Evolutionary conservation across 1,140 invertebrate genomes (phyloP), one percentile per base, ranked within the genome.

Genomic region (Trichogramma pretiosum): DNA sequence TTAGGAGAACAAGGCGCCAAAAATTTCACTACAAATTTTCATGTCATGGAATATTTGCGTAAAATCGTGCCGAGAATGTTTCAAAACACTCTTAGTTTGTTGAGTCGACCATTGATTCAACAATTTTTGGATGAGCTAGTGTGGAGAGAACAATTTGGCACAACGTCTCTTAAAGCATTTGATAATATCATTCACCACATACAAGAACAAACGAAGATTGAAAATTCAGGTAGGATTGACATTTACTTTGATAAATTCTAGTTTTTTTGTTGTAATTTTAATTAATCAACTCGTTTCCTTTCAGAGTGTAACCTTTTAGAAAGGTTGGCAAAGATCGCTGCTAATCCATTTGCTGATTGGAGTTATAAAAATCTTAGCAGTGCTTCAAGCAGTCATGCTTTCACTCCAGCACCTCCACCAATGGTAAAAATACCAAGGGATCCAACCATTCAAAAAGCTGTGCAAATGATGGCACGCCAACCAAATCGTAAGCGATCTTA

Each of bases 41-140:
- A 82, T 26, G 84, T 92, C 5, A 92, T 93, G 89, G 85, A 90
- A 43, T 93, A 91, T 63, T 64, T 93, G 28, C 72, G 87, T 32
- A 78, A 83, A 50, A 85, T 90, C 48, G 86, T 92, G 4, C 88
- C 89, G 0, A 76, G 87, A 62, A 91, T 91, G 87, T 93, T 91
- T 66, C 83, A 91, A 73, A 91, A 89, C 63, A 89, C 88, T 0
- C 63, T 93, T 7, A 88, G 85, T 16, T 67, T 90, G 42, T 69
- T 93, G 0, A 89, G 84, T 5, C 73, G 86, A 38, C 82, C 85
- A 64, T 85, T 89, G 64, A 89, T 91, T 58, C 88, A 92, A 62
- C 85, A 92, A 60, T 91, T 92, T 63, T 68, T 93, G 32, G 88
- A 93, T 61, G 89, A 93, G 63, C 68, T 93, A 4, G 84, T 85